A percentile compares a stretch with the other conserved stretches of the same genome.
Conservation (phyloP, 2,888 invertebrate genomes). For the Sussaba pulchella region DNA sequence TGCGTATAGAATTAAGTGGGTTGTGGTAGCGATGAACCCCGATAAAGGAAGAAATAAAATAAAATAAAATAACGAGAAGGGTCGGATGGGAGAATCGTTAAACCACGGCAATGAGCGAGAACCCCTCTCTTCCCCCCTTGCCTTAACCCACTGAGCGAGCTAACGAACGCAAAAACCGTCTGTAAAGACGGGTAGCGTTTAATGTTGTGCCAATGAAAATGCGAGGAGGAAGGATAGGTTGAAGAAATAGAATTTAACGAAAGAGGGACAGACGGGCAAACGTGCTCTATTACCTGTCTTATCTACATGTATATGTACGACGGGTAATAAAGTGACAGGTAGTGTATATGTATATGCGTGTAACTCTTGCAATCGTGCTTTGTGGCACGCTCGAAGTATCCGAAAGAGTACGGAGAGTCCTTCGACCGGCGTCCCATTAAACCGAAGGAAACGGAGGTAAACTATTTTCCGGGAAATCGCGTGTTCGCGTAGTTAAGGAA, state of each 20-base stretch:
- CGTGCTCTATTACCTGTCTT: neutral
- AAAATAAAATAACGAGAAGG: too few species aligned
- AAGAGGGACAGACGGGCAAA: neutral
- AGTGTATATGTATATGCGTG: neutral
- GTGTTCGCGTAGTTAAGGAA: slow-evolving; percentile 44
- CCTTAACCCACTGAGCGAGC: slow-evolving; percentile 12
- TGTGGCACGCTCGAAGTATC: slow-evolving; percentile 30
- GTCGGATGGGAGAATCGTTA: neutral
- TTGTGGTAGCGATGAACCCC: neutral
- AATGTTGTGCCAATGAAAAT: slow-evolving; percentile 27
- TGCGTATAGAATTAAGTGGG: neutral
- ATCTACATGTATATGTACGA: neutral
- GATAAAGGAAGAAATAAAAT: neutral
- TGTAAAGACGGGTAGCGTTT: slow-evolving; percentile 13
- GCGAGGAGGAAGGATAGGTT: neutral
- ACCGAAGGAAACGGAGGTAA: slow-evolving; percentile 56
- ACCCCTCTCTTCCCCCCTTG: too few species aligned
- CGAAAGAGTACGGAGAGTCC: slow-evolving; percentile 43
- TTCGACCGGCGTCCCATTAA: slow-evolving; percentile 40
- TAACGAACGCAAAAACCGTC: slow-evolving; percentile 27
- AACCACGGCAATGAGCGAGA: neutral
- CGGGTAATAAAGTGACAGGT: too few species aligned
- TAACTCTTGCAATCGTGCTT: slow-evolving; percentile 5
- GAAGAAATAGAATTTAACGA: slow-evolving; percentile 7
- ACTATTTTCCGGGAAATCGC: slow-evolving; percentile 58